Evolutionary conservation across 1,140 invertebrate species (phyloP).

Genomic region (Maconellicoccus hirsutus): DNA sequence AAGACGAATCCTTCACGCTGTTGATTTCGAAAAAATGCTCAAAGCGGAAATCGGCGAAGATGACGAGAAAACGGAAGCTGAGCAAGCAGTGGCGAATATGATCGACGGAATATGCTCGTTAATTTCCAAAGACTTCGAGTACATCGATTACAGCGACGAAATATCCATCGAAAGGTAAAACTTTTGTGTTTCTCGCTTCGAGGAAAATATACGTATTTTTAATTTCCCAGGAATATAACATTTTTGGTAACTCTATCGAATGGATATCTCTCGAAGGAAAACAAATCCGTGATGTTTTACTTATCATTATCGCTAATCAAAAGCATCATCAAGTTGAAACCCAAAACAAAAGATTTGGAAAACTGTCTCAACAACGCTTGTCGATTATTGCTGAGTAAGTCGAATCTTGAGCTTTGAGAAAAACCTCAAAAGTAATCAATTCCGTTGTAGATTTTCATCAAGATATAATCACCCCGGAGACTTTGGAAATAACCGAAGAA

Average conservation of each 20-base stretch:
- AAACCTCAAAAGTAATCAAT: too few relatives aligned
- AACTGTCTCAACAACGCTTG: not conserved
- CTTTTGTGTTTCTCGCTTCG: too few relatives aligned
- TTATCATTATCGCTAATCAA: not conserved
- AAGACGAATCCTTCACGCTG: not conserved
- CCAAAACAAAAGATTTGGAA: not conserved
- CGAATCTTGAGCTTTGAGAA: too few relatives aligned
- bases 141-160: not conserved
- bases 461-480: not conserved
- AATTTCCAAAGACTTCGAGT: not conserved
- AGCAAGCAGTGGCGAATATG: not conserved
- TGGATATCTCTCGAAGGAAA: not conserved
- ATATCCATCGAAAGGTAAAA: not conserved
- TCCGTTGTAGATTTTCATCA: not conserved
- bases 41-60: not conserved
- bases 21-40: slow-evolving; percentile 5
- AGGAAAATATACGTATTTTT: too few relatives aligned
- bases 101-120: not conserved
- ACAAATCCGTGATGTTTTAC: not conserved
- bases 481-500: not conserved
- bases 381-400: not conserved
- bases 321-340: not conserved
- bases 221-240: not conserved
- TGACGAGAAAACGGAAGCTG: not conserved
- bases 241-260: not conserved